phyloP scores from a whole-genome alignment of 2,888 invertebrate species.

The Mayetiola destructor region DNA sequence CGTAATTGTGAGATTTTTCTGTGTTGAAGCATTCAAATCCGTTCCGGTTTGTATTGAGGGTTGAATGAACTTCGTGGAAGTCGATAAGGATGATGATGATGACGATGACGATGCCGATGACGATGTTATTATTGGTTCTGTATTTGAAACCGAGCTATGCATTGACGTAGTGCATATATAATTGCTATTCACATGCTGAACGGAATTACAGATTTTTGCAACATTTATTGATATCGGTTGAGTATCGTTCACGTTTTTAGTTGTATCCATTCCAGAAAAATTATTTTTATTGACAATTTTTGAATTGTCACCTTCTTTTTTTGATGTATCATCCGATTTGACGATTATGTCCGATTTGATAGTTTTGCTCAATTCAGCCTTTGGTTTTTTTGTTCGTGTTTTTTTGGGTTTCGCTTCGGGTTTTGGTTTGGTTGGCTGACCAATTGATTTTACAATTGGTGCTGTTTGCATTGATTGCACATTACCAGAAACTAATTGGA shows the following conservation, averaged over 20 bases:
- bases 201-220: not conserved
- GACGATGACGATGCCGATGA: not conserved
- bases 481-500: too few species aligned
- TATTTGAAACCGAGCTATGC: not conserved
- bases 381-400: not conserved
- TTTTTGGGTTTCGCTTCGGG: not conserved
- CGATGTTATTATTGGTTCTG: not conserved
- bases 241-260: not conserved
- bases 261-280: not conserved
- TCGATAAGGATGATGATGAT: not conserved
- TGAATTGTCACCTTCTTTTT: not conserved
- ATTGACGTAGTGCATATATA: too few species aligned
- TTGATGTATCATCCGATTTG: not conserved
- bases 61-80: not conserved
- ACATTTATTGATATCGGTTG: conserved; percentile 8
- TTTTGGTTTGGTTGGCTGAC: conserved; percentile 23
- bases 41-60: not conserved
- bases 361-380: not conserved
- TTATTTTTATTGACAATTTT: too few species aligned
- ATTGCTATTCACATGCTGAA: not conserved
- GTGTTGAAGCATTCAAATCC: not conserved
- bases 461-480: conserved; percentile 31
- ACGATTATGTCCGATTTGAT: not conserved
- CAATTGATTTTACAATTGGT: conserved; percentile 33
- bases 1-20: not conserved